phyloP scores from a whole-genome alignment of 2,888 invertebrate genomes.

The Sesamia inferens region DNA sequence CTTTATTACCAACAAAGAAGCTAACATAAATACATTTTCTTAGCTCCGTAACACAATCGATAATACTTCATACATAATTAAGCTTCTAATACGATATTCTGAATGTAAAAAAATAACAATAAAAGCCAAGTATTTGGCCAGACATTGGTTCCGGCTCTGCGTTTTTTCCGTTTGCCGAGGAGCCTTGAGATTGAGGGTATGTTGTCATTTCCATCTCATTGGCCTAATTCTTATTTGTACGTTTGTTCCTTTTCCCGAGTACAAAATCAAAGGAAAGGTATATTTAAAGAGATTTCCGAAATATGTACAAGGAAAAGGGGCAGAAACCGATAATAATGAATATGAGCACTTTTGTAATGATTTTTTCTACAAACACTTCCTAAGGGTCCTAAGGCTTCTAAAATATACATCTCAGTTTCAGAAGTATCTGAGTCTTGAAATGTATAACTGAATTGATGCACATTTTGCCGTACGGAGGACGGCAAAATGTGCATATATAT shows the following conservation, averaged over 20 bases:
- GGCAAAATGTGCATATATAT: no score
- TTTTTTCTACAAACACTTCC: no score
- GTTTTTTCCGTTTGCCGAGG: constrained; percentile 19
- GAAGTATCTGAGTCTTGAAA: no score
- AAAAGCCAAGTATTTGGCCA: constrained; percentile 16
- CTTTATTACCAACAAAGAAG: not conserved
- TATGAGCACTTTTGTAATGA: no score
- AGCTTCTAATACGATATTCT: not conserved
- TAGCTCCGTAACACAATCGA: not conserved
- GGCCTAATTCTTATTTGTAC: constrained; percentile 29
- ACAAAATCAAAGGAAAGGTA: not conserved
- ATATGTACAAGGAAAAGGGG: not conserved
- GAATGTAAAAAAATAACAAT: constrained; percentile 19
- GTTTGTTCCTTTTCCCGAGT: not conserved
- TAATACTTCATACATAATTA: not conserved
- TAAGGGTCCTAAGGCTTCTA: no score
- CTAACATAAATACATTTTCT: not conserved
- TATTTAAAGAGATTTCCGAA: constrained; percentile 4
- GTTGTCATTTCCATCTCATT: constrained; percentile 43
- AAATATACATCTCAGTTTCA: no score
- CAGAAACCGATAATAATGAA: not conserved
- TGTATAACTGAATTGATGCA: no score
- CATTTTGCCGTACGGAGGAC: no score
- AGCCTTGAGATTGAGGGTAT: constrained; percentile 18
- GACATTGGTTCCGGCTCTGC: not conserved